Conservation (phyloP, 2,888 invertebrate genomes). For the Apocheima hispidaria region DNA sequence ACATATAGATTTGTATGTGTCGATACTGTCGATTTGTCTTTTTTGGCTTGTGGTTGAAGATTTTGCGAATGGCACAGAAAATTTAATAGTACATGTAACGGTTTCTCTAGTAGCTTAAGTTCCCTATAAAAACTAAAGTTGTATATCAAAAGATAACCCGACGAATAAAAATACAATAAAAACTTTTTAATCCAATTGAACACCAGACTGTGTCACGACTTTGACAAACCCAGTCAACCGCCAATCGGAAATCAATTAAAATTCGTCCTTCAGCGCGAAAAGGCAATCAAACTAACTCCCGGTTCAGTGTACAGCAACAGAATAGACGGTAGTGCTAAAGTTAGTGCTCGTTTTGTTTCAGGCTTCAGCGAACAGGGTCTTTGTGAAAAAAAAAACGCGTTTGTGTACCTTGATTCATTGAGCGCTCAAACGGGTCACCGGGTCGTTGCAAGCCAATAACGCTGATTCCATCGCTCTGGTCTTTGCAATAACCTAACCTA, state of each 20-base stretch:
- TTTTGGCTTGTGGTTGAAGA: too few relatives aligned
- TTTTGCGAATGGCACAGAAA: too few relatives aligned
- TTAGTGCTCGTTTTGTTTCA: conserved; percentile 11
- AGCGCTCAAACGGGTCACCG: conserved; percentile 18
- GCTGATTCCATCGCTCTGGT: conserved; percentile 21
- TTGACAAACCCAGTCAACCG: conserved; percentile 11
- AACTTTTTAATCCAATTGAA: neutral
- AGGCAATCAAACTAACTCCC: conserved; percentile 18
- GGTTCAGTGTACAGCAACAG: conserved; percentile 1
- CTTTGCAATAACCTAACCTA: neutral
- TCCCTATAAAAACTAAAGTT: too few relatives aligned
- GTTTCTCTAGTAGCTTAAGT: too few relatives aligned
- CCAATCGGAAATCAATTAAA: conserved; percentile 26
- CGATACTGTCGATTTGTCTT: too few relatives aligned
- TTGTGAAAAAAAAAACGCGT: conserved; percentile 14
- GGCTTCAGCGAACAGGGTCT: conserved; percentile 1
- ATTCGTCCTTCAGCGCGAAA: conserved; percentile 23
- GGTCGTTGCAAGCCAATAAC: conserved; percentile 25
- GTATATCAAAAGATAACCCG: too few relatives aligned
- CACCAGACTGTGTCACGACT: neutral
- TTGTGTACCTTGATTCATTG: conserved; percentile 15
- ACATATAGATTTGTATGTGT: too few relatives aligned
- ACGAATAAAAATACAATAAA: too few relatives aligned
- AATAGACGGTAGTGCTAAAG: neutral
- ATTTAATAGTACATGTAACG: too few relatives aligned